These are phyloP conservation scores for Clunio marinus DNA, from an alignment of 2,888 invertebrate species.

Conservation along the genomic window DNA sequence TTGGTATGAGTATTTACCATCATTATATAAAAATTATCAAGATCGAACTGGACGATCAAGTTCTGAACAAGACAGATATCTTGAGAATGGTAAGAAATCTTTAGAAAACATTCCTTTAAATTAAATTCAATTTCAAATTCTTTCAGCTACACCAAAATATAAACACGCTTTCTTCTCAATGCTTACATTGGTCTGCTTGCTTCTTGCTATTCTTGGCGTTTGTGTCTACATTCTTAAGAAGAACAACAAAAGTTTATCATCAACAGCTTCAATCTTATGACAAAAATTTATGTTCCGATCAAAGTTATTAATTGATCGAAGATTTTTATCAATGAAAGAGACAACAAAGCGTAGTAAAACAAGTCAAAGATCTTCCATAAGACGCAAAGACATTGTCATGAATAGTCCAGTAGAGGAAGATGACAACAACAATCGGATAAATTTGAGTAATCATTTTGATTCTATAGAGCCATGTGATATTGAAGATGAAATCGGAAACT, in stretches of 20 bases:
- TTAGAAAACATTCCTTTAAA: too few species aligned
- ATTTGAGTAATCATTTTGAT: conserved; percentile 40
- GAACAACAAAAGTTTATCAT: conserved; percentile 43
- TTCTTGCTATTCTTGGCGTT: conserved; percentile 47
- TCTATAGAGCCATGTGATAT: conserved; percentile 35
- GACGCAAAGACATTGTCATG: conserved; percentile 5
- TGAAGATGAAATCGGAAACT: conserved; percentile 44
- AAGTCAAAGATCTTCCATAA: conserved; percentile 30
- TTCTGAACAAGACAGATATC: conserved; percentile 26
- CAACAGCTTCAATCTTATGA: conserved; percentile 44
- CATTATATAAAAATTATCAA: conserved; percentile 40
- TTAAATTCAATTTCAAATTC: background rate
- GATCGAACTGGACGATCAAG: conserved; percentile 34
- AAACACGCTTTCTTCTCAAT: conserved; percentile 51
- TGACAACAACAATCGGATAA: conserved; percentile 41
- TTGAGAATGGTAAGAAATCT: conserved; percentile 7
- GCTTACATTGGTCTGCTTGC: conserved; percentile 47
- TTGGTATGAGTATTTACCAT: conserved; percentile 48
- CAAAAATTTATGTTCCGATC: conserved; percentile 50
- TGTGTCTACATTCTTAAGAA: conserved; percentile 49
- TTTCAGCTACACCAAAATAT: conserved; percentile 44
- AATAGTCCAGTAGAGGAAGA: conserved; percentile 40
- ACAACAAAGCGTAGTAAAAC: conserved; percentile 1
- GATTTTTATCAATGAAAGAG: conserved; percentile 23
- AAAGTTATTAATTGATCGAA: conserved; percentile 42